Conservation (phyloP, 2,888 invertebrate species). For the Carcina quercana region DNA sequence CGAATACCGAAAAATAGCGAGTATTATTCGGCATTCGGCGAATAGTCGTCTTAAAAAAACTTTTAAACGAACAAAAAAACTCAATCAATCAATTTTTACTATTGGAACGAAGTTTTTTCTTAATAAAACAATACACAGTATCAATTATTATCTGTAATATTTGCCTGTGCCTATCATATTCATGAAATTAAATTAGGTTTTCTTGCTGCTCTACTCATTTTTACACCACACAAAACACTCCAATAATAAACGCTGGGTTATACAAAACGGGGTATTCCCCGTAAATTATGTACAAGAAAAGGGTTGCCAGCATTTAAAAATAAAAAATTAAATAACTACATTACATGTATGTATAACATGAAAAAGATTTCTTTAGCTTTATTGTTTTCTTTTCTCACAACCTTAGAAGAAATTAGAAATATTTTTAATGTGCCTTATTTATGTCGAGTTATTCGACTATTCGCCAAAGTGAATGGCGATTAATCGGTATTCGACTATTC, state of each 20-base stretch:
- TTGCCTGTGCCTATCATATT: neutral
- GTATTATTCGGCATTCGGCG: neutral
- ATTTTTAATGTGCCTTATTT: neutral
- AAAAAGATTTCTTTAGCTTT: too few relatives aligned
- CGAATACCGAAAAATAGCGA: constrained; percentile 7
- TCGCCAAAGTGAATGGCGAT: constrained; percentile 1
- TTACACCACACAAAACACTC: neutral
- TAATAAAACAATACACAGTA: neutral
- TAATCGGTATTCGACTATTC: constrained; percentile 2
- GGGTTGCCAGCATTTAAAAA: too few relatives aligned
- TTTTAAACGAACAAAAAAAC: neutral
- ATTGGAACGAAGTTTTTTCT: neutral
- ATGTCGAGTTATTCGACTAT: constrained; percentile 1
- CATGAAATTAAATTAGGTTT: neutral
- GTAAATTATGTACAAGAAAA: neutral
- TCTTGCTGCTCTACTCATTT: neutral
- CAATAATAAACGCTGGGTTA: neutral
- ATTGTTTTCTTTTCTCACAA: too few relatives aligned
- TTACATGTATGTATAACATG: too few relatives aligned
- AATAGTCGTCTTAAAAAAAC: too few relatives aligned
- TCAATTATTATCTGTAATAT: neutral
- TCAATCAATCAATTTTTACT: neutral
- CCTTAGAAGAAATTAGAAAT: too few relatives aligned
- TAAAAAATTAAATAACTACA: too few relatives aligned
- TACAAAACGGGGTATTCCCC: neutral